phyloP scores from a whole-genome alignment of 2,888 invertebrate species.

The Amorpha juglandis region DNA sequence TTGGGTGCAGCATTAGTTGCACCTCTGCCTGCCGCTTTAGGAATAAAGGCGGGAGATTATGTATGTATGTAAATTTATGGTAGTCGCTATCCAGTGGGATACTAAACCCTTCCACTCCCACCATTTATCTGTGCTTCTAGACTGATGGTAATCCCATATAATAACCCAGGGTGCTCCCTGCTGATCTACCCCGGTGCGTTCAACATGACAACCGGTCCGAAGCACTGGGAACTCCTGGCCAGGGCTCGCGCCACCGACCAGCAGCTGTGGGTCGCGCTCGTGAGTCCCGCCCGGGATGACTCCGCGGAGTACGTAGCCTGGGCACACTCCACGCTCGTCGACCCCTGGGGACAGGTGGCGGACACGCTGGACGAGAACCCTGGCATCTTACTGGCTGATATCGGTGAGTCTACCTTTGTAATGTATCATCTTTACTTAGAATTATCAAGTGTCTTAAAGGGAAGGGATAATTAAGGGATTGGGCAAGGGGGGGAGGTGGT shows the following conservation, averaged over 20 bases:
- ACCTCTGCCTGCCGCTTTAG: too few relatives aligned
- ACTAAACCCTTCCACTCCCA: too few relatives aligned
- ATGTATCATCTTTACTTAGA: too few relatives aligned
- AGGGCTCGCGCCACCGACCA: slow-evolving; percentile 93
- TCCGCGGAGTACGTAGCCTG: slow-evolving; percentile 92
- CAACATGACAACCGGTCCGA: slow-evolving; percentile 97
- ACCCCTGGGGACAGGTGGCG: slow-evolving; percentile 93
- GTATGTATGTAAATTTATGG: too few relatives aligned
- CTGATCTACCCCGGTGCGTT: slow-evolving; percentile 97
- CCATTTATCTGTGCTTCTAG: too few relatives aligned
- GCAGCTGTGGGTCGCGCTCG: slow-evolving; percentile 93
- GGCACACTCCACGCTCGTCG: slow-evolving; percentile 93
- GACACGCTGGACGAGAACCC: slow-evolving; percentile 88
- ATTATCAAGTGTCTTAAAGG: too few relatives aligned
- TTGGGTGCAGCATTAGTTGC: too few relatives aligned
- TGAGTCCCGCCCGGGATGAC: slow-evolving; percentile 92
- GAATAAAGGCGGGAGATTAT: too few relatives aligned
- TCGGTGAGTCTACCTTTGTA: slow-evolving; percentile 81
- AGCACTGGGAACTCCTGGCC: slow-evolving; percentile 95
- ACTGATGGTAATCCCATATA: too few relatives aligned
- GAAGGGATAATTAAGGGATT: too few relatives aligned
- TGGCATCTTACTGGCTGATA: slow-evolving; percentile 88
- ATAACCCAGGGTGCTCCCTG: slow-evolving; percentile 89
- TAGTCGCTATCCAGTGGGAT: too few relatives aligned
- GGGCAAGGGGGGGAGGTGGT: too few relatives aligned